These are phyloP conservation scores for Pristionchus maxplancki DNA, from an alignment of 2,888 invertebrate genomes.

Conservation along the genomic window DNA sequence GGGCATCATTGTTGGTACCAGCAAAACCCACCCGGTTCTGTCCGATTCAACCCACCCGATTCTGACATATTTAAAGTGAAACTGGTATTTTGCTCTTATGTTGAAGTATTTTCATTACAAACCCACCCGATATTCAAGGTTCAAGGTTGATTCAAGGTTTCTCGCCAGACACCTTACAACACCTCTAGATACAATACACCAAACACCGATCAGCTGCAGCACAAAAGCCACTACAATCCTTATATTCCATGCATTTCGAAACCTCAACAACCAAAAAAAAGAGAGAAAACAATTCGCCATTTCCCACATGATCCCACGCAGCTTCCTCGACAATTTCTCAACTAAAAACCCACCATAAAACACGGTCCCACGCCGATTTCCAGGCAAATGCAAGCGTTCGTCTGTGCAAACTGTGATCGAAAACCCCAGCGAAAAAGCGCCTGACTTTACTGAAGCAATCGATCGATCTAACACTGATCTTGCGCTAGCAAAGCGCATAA, in stretches of 20 bases:
- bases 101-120: no score
- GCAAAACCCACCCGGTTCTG: no score
- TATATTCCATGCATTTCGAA: not conserved
- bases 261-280: no score
- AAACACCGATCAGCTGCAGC: no score
- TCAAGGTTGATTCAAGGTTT: no score
- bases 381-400: not conserved
- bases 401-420: not conserved
- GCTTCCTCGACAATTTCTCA: not conserved
- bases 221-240: no score
- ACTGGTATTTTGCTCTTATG: no score
- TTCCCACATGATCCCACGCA: not conserved
- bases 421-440: not conserved
- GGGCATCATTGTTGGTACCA: no score
- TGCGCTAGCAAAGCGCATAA: not conserved
- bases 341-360: not conserved
- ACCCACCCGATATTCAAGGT: no score
- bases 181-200: no score
- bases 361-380: not conserved
- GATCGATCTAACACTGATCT: not conserved
- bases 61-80: no score
- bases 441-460: not conserved
- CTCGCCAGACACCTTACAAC: not conserved
- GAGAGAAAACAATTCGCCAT: not conserved
- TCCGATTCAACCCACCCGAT: no score